Base-by-base conservation (phyloP, 2,797 vertebrate genomes). In the Ctenopoma multispine region DNA sequence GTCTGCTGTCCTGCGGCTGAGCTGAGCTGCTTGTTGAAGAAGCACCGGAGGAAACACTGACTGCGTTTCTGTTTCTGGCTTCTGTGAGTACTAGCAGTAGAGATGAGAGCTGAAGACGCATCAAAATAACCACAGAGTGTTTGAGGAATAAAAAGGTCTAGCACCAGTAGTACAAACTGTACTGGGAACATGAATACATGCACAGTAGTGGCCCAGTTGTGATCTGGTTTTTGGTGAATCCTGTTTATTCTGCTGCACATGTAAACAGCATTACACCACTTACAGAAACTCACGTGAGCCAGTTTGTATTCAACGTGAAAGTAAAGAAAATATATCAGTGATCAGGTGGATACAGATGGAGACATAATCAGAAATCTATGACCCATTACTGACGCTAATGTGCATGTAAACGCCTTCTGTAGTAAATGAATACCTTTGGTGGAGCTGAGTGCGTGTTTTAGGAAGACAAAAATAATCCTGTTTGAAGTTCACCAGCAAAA, bases 111-210 rank as follows among this genome's bases (percentile, higher is more conserved):
- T 10, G n/a, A 29, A 61, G 70, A 34, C 1, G 43, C 8, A 7
- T 43, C 44, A 13, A n/a, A 14, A 13, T 3, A 41, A 29, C 38
- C 53, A 15, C 7, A 4, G 6, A 49, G 50, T 49, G 67, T 65
- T 65, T 21, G 69, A 71, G 67, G 65, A 73, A 41, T 41, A 43
- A 24, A 53, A 61, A 50, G 10, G 10, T 71, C 13, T 65, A 89
- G 87, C 87, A 89, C 85, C 85, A 69, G 75, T 7, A 69, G 63
- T 36, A 60, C 20, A 54, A 59, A 21, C 53, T 34, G 56, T 20
- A 36, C 34, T 14, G 43, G 12, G 31, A 9, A 44, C n/a, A n/a
- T 38, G 48, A 40, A 43, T 14, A 6, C 7, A 10, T 29, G 34
- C 34, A 17, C 20, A 27, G 4, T 7, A 21, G 27, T 14, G 49